Conservation (phyloP, 2,888 invertebrate species). For the Napeogenes sylphis region DNA sequence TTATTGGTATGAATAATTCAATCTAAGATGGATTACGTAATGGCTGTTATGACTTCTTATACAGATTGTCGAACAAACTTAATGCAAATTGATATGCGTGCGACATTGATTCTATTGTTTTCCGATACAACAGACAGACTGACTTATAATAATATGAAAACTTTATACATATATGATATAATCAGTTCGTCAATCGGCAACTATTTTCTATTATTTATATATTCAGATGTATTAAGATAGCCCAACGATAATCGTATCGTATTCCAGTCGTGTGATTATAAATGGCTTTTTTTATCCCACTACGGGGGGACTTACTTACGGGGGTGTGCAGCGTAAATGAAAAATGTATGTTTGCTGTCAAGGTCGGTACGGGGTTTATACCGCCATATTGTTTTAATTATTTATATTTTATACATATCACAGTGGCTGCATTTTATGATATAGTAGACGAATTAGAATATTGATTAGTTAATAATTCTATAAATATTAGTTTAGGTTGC, state of each 20-base stretch:
- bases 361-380: conserved; percentile 36
- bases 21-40: conserved; percentile 32
- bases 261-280: conserved; percentile 9
- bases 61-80: conserved; percentile 18
- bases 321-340: conserved; percentile 33
- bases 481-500: too few species aligned
- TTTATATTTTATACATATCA: not conserved
- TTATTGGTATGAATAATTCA: conserved; percentile 29
- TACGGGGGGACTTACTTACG: too few species aligned
- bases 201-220: too few species aligned
- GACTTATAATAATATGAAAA: too few species aligned
- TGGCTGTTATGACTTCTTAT: conserved; percentile 25
- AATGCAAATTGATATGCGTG: conserved; percentile 16
- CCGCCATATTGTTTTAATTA: conserved; percentile 9
- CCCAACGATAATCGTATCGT: conserved; percentile 21
- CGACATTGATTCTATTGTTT: conserved; percentile 22
- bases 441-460: too few species aligned
- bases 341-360: conserved; percentile 37
- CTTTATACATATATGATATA: too few species aligned
- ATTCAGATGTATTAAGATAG: not conserved
- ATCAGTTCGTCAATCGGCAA: too few species aligned
- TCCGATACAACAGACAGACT: conserved; percentile 11
- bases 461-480: too few species aligned
- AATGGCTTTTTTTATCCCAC: conserved; percentile 24
- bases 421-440: too few species aligned